Evolutionary conservation across 2,888 invertebrate species (phyloP), one percentile per base, ranked within the genome.

Genomic region (Gastracanthus pulcherrimus): DNA sequence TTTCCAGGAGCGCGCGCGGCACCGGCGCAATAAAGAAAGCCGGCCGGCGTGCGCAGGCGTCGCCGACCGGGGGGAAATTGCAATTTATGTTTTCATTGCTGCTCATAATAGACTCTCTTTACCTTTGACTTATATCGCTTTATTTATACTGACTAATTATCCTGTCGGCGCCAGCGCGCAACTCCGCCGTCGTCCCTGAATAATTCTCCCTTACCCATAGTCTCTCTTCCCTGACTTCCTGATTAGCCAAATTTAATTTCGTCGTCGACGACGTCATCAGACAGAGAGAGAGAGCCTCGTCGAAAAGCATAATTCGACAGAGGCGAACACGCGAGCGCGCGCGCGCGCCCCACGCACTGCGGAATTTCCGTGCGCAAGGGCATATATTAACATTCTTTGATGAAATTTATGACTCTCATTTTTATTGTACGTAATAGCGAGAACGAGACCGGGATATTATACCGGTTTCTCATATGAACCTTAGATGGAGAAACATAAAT

Each of bases 121-220:
- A 23, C 26, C 64, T 75, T 75, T 51, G 64, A 75, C 75, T 75
- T 75, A 64, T 64, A 23, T 19, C 36, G 34, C 75, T 64, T 64
- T 64, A 64, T 75, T 75, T 64, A 64, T 75, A 51, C 60, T 31
- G 62, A 34, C 75, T 75, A 75, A 75, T 75, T 75, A 75, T 75
- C 75, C 34, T n/a, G n/a, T n/a, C 34, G 11, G 7, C 36, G 26
- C 36, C 38, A 34, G 31, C 36, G 70, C n/a, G 26, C 60, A 9
- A 7, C 36, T n/a, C n/a, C n/a, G n/a, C 41, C 29, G 51, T 51
- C 38, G 11, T 36, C 26, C 23, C 19, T 64, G 64, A 64, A 64
- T 74, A 74, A 62, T 74, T 45, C 67, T n/a, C 66, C 16, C 29
- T 11, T 26, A 6, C 19, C 34, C 45, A 29, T n/a, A 13, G 34